Evolutionary conservation across 1,140 invertebrate genomes (phyloP).

Genomic region (Acromyrmex charruanus): DNA sequence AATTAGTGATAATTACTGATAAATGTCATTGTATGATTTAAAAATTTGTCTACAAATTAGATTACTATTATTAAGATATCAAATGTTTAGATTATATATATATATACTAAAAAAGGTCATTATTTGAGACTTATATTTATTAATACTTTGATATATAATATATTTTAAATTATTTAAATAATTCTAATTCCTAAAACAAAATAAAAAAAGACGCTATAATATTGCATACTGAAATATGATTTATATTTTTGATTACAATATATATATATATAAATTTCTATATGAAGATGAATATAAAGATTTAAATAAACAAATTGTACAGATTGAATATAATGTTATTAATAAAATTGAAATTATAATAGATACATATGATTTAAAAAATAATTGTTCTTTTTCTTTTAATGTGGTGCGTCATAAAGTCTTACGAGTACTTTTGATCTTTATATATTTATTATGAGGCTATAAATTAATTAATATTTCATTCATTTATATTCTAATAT

Average conservation of each 20-base stretch:
- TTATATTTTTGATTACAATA: neutral
- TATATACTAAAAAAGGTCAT: neutral
- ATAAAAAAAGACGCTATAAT: neutral
- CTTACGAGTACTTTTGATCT: neutral
- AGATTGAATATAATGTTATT: neutral
- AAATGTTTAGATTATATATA: neutral
- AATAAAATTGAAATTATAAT: neutral
- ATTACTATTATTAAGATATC: neutral
- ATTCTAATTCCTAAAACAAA: neutral
- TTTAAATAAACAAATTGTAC: neutral
- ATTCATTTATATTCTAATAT: slow-evolving; percentile 21
- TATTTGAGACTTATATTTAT: neutral
- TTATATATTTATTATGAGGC: neutral
- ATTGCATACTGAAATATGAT: neutral
- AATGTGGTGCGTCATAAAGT: neutral
- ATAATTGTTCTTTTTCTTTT: neutral
- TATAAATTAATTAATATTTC: slow-evolving; percentile 21
- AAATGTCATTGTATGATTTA: neutral
- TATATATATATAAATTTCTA: neutral
- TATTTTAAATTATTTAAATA: slow-evolving; percentile 6
- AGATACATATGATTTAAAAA: neutral
- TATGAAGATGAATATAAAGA: neutral
- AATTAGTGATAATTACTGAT: slow-evolving; percentile 41
- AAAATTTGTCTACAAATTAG: neutral
- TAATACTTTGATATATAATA: neutral